Evolutionary conservation across 2,888 invertebrate species (phyloP).

Genomic region (Andricus quercusramuli): DNA sequence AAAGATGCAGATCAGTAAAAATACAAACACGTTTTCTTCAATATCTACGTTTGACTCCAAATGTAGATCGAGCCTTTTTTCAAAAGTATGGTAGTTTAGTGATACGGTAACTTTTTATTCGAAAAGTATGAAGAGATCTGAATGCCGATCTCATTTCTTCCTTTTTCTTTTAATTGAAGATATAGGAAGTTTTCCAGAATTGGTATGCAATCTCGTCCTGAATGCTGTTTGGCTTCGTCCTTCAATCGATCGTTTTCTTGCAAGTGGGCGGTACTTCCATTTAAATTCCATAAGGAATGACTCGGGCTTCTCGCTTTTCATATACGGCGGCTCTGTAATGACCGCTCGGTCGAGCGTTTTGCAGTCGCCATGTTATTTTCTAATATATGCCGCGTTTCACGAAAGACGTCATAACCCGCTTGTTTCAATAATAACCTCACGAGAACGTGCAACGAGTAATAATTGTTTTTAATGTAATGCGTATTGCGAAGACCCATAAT

Average conservation of each 20-base stretch:
- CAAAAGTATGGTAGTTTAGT: no score
- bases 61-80: no score
- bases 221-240: slow-evolving; percentile 44
- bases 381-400: slow-evolving; percentile 41
- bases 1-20: no score
- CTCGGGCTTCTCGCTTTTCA: slow-evolving; percentile 37
- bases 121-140: not conserved
- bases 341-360: slow-evolving; percentile 27
- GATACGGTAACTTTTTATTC: no score
- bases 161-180: not conserved
- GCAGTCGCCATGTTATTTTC: slow-evolving; percentile 41
- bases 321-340: slow-evolving; percentile 34
- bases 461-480: slow-evolving; percentile 41
- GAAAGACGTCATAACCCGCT: slow-evolving; percentile 40
- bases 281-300: slow-evolving; percentile 51
- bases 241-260: slow-evolving; percentile 52
- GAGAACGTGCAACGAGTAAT: slow-evolving; percentile 41
- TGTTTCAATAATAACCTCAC: slow-evolving; percentile 41
- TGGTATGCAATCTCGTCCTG: not conserved
- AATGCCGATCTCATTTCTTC: not conserved
- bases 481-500: slow-evolving; percentile 38
- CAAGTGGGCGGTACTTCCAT: slow-evolving; percentile 57
- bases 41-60: no score
- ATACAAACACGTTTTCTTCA: no score
- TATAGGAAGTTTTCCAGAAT: not conserved